Percentiles rank a stretch among this genome's conserved stretches.
phyloP scores from a whole-genome alignment of 2,113 vertebrate genomes.

The Capreolus pygargus region DNA sequence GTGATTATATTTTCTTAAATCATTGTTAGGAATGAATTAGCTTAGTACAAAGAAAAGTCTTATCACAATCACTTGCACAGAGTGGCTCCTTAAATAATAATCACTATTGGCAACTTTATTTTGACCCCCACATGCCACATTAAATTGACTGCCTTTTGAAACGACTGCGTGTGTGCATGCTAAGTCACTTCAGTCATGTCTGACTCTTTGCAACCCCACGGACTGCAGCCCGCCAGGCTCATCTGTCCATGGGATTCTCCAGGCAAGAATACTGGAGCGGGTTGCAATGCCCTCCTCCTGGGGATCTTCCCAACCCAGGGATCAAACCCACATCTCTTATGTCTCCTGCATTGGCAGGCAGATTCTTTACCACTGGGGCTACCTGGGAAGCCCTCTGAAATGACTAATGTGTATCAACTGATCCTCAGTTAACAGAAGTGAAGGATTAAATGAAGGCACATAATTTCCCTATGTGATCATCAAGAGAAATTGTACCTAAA shows the following conservation, averaged over 20 bases:
- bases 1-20: background rate
- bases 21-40: background rate
- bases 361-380: too few relatives aligned
- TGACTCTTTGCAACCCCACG: too few relatives aligned
- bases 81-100: background rate
- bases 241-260: too few relatives aligned
- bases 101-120: background rate
- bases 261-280: too few relatives aligned
- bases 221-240: too few relatives aligned
- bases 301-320: too few relatives aligned
- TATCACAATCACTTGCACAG: background rate
- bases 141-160: background rate
- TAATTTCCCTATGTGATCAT: background rate
- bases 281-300: too few relatives aligned
- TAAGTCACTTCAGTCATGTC: too few relatives aligned
- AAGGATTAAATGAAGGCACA: background rate
- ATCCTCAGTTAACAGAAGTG: background rate
- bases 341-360: too few relatives aligned
- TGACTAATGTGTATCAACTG: background rate
- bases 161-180: background rate
- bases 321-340: too few relatives aligned
- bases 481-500: background rate
- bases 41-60: background rate
- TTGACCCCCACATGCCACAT: background rate
- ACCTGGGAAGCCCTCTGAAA: background rate